Conservation (phyloP, 2,797 vertebrate genomes). For the Uromys caudimaculatus region DNA sequence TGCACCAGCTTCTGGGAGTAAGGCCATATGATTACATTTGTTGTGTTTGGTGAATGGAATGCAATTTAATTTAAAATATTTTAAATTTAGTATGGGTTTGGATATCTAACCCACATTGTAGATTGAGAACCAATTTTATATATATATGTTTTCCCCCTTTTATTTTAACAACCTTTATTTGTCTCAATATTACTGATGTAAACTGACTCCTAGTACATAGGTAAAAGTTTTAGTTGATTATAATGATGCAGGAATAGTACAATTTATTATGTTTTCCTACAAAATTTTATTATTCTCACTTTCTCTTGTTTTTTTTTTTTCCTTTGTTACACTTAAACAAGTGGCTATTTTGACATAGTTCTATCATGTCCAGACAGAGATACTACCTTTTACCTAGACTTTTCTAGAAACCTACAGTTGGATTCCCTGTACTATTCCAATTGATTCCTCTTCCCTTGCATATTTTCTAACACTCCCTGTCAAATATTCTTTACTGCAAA, state of each 20-base stretch:
- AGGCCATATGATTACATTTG: not conserved
- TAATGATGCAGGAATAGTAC: not conserved
- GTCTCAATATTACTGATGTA: not conserved
- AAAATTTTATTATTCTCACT: not conserved
- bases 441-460: not conserved
- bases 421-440: not conserved
- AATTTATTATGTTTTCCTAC: not conserved
- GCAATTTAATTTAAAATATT: not conserved
- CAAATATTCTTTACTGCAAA: conserved; percentile 8
- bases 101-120: not conserved
- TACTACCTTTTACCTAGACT: not conserved
- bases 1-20: not conserved
- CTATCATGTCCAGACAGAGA: not conserved
- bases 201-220: not conserved
- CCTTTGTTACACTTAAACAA: not conserved
- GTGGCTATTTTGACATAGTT: not conserved
- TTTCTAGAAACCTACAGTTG: not conserved
- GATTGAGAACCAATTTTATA: not conserved
- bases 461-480: not conserved
- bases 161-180: not conserved
- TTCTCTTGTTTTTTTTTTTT: not conserved
- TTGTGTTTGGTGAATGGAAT: not conserved
- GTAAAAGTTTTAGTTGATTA: not conserved
- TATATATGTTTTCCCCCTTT: not conserved
- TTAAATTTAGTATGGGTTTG: not conserved